Conservation (phyloP, 2,113 vertebrate species). For the Platichthys stellatus region DNA sequence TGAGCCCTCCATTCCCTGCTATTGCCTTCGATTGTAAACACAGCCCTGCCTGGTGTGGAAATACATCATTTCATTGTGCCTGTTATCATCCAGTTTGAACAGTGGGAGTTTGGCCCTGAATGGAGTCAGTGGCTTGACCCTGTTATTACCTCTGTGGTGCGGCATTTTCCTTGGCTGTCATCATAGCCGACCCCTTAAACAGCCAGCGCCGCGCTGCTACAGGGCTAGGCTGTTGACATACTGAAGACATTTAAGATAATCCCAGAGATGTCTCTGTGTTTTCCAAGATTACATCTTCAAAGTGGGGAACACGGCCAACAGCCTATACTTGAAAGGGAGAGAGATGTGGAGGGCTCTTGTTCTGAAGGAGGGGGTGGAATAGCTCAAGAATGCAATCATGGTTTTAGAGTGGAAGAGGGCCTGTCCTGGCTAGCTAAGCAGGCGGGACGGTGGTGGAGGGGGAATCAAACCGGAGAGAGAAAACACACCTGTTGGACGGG, state of each 20-base stretch:
- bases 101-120: constrained; percentile 60
- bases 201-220: constrained; percentile 51
- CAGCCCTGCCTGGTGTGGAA: constrained; percentile 44
- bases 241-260: constrained; percentile 83
- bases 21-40: constrained; percentile 63
- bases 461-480: constrained; percentile 45
- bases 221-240: constrained; percentile 75
- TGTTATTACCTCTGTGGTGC: constrained; percentile 68
- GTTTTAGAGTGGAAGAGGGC: constrained; percentile 69
- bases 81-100: constrained; percentile 64
- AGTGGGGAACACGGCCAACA: constrained; percentile 69
- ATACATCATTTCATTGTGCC: constrained; percentile 63
- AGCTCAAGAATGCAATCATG: constrained; percentile 79
- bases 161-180: constrained; percentile 72
- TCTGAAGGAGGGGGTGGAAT: constrained; percentile 72
- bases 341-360: constrained; percentile 68
- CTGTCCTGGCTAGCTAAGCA: constrained; percentile 72
- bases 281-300: constrained; percentile 82
- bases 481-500: constrained; percentile 69
- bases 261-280: constrained; percentile 78
- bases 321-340: constrained; percentile 75
- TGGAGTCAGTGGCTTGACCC: constrained; percentile 61
- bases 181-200: constrained; percentile 66
- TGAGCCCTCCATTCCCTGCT: constrained; percentile 37
- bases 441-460: constrained; percentile 37